Percentiles rank a stretch among this genome's conserved stretches.
phyloP scores from a whole-genome alignment of 2,888 invertebrate species.

The Tubulanus polymorphus region DNA sequence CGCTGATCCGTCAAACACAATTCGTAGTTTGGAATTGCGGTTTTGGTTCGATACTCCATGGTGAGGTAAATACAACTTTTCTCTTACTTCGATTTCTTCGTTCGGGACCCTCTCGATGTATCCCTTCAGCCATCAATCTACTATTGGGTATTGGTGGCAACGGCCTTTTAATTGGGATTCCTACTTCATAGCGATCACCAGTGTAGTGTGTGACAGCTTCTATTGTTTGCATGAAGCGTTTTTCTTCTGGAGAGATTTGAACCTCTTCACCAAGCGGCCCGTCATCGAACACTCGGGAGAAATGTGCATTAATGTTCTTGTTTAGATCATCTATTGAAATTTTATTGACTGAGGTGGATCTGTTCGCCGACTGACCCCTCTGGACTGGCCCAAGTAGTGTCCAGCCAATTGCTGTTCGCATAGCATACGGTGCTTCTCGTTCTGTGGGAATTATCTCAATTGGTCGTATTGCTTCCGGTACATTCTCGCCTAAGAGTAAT shows the following conservation, averaged over 20 bases:
- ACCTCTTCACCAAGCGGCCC: not conserved
- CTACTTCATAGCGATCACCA: conserved; percentile 13
- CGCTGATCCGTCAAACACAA: conserved; percentile 22
- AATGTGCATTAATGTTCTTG: not conserved
- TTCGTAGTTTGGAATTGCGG: conserved; percentile 16
- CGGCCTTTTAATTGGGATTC: conserved; percentile 8
- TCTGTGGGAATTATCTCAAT: conserved; percentile 11
- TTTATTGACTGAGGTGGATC: not conserved
- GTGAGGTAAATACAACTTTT: conserved; percentile 21
- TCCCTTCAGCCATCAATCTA: not conserved
- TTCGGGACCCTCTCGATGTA: conserved; percentile 4
- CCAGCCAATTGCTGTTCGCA: conserved; percentile 13
- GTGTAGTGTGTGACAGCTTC: not conserved
- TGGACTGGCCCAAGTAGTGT: conserved; percentile 10
- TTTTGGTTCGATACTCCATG: conserved; percentile 17
- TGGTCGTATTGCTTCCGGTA: conserved; percentile 7
- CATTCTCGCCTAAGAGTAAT: conserved; percentile 8
- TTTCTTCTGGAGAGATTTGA: not conserved
- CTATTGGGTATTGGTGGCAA: not conserved
- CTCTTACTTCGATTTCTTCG: not conserved
- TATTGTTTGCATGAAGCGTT: conserved; percentile 3
- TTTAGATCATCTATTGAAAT: not conserved
- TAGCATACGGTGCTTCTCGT: conserved; percentile 11
- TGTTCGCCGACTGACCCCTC: not conserved
- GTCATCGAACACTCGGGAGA: not conserved